Conservation (phyloP, 2,113 vertebrate species). For the Ardeotis arabs region DNA sequence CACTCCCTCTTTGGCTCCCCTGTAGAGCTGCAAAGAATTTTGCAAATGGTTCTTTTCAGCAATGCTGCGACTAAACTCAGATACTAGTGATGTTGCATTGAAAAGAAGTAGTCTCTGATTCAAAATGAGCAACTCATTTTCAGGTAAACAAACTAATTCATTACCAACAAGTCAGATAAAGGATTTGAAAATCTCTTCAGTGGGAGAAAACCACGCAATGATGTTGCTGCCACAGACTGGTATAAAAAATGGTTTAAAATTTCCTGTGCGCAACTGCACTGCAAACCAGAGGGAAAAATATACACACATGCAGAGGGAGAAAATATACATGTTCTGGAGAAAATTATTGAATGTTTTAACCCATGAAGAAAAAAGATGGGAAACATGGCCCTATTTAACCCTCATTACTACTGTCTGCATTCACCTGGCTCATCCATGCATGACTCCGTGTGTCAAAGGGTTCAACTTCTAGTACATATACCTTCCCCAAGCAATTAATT, state of each 20-base stretch:
- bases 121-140: not conserved
- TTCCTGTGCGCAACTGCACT: not conserved
- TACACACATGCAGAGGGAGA: not conserved
- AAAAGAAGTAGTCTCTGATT: not conserved
- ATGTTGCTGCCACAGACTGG: not conserved
- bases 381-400: not conserved
- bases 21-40: not conserved
- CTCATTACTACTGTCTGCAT: not conserved
- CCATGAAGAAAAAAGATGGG: not conserved
- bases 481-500: not conserved
- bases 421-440: not conserved
- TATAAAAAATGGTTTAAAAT: not conserved
- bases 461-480: not conserved
- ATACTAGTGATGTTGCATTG: fast-evolving
- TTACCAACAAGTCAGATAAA: not conserved
- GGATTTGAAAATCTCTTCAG: not conserved
- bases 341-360: not conserved
- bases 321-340: not conserved
- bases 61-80: not conserved
- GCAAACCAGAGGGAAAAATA: not conserved
- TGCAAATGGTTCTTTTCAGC: not conserved
- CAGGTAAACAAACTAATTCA: not conserved
- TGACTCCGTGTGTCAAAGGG: not conserved
- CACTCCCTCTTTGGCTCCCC: not conserved
- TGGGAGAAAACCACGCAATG: not conserved